phyloP scores from a whole-genome alignment of 2,113 vertebrate genomes.

The Ctenodactylus gundi region DNA sequence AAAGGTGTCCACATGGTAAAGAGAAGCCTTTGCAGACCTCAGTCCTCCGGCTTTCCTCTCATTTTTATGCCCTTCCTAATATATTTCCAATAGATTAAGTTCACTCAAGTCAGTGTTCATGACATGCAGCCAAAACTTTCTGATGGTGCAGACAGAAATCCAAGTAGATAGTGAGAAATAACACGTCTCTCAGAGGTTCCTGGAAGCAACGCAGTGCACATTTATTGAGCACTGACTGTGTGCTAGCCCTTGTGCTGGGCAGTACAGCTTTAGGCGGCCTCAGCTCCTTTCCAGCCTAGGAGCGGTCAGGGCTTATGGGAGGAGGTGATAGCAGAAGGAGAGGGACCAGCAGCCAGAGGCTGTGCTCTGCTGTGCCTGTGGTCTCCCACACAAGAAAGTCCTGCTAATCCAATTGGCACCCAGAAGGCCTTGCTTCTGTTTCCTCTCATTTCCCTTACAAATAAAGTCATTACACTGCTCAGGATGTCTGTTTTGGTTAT shows the following conservation, averaged over 20 bases:
- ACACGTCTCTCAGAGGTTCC: neutral
- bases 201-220: too few relatives aligned
- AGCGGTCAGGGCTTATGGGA: too few relatives aligned
- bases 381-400: neutral
- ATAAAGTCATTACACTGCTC: conserved; percentile 25
- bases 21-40: neutral
- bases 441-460: conserved; percentile 1
- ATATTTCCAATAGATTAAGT: neutral
- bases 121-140: neutral
- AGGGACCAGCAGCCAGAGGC: neutral
- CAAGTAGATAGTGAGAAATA: neutral
- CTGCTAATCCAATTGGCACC: neutral
- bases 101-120: neutral
- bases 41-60: neutral
- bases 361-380: accelerated
- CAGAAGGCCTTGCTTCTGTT: neutral
- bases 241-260: neutral
- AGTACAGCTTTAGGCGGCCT: neutral
- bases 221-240: neutral
- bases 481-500: neutral
- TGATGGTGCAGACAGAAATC: neutral
- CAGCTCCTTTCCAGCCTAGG: neutral
- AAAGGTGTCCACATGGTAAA: neutral
- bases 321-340: accelerated
- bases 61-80: neutral